Percentiles rank a stretch among this genome's conserved stretches.
These are phyloP conservation scores for Avahi laniger DNA, from an alignment of 2,797 vertebrate species.

Conservation along the genomic window DNA sequence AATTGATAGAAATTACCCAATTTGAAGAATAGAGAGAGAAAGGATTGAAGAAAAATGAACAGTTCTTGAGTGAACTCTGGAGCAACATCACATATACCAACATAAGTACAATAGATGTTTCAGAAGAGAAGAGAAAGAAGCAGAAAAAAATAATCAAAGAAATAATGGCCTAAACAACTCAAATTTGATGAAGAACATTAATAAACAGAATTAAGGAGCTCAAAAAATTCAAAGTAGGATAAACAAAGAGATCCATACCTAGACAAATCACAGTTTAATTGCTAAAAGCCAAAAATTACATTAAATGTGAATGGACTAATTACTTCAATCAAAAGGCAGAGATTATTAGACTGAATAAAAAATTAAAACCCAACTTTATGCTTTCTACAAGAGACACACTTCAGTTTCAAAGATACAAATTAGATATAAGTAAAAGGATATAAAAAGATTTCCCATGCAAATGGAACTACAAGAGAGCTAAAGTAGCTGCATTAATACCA, in stretches of 20 bases:
- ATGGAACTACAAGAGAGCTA: not conserved
- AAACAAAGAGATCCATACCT: not conserved
- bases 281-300: not conserved
- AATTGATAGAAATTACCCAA: not conserved
- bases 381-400: not conserved
- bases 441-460: not conserved
- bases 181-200: not conserved
- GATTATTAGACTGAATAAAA: not conserved
- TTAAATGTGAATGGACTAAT: not conserved
- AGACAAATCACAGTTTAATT: not conserved
- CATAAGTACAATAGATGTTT: not conserved
- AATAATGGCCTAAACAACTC: not conserved
- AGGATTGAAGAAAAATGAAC: not conserved
- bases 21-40: not conserved
- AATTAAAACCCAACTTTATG: not conserved
- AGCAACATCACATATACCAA: not conserved
- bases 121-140: not conserved
- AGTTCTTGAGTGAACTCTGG: not conserved
- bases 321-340: not conserved
- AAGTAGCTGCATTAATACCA: not conserved
- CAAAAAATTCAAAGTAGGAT: not conserved
- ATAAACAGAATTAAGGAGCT: not conserved
- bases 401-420: not conserved
- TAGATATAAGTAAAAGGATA: not conserved
- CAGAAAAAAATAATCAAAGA: not conserved